Conservation (phyloP, 2,888 invertebrate species). For the Isotomurus palustris region DNA sequence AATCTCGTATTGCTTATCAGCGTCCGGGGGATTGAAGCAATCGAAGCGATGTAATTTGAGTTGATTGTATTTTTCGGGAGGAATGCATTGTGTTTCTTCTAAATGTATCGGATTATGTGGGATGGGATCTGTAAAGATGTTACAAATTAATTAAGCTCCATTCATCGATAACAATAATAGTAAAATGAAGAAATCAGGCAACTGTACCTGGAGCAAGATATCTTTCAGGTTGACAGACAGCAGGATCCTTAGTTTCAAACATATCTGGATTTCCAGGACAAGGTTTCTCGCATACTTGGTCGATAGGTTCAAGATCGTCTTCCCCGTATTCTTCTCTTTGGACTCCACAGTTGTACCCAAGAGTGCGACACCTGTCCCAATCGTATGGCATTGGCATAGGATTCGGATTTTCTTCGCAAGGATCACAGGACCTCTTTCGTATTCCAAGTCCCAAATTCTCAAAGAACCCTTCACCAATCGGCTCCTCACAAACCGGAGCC, state of each 20-base stretch:
- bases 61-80: constrained; percentile 35
- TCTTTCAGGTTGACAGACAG: constrained; percentile 38
- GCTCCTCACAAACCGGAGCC: constrained; percentile 38
- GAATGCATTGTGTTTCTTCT: constrained; percentile 37
- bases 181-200: not conserved
- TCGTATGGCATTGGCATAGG: constrained; percentile 35
- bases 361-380: constrained; percentile 37
- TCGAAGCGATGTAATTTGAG: constrained; percentile 40
- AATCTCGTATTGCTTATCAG: constrained; percentile 33
- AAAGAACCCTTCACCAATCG: constrained; percentile 44
- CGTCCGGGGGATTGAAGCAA: constrained; percentile 38
- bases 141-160: not conserved
- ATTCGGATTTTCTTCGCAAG: constrained; percentile 40
- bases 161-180: not conserved
- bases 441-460: constrained; percentile 29
- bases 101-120: constrained; percentile 37
- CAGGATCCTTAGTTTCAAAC: constrained; percentile 41
- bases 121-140: constrained; percentile 26
- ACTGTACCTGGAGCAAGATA: constrained; percentile 35
- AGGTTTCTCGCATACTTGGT: constrained; percentile 38
- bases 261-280: constrained; percentile 45
- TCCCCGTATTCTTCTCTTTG: constrained; percentile 20
- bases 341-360: constrained; percentile 41
- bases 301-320: constrained; percentile 32
- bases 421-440: constrained; percentile 16